Base-by-base conservation (phyloP, 1,140 invertebrate species). In the Caenorhabditis remanei region DNA sequence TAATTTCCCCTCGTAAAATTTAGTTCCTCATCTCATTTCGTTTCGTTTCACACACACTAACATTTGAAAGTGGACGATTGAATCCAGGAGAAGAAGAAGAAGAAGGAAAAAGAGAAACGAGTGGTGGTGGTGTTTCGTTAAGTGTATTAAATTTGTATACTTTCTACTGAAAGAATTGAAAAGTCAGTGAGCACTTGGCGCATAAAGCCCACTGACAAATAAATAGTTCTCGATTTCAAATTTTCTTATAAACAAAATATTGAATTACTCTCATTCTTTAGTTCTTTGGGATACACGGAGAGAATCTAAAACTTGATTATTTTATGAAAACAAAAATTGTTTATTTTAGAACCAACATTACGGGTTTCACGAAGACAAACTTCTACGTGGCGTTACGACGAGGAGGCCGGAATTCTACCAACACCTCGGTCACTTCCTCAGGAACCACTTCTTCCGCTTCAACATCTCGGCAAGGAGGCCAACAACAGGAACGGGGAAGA, bases 161-260 rank as follows among this genome's bases (percentile, higher is more conserved):
- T 79, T 79, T 71, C 24, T 79, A 21, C 8, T 46, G 32, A 53
- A 53, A n/a, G n/a, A 5, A 7, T 9, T 6, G 65, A 50, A 53
- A 50, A 19, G 14, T 53, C 9, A 13, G 46, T 24, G 40, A 11
- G 40, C 71, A 79, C n/a, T 79, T 71, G 67, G 67, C 67, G 40
- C 67, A 40, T 19, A 79, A 79, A 53, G 71, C 71, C 41, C 46
- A 79, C 46, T 24, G 71, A 50, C 71, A 79, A 79, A 79, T 79
- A 79, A 79, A 79, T 79, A 79, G 71, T 79, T 79, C 71, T 79
- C 71, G 9, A 79, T 79, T 79, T 79, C 71, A 71, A 65, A 71
- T 19, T 79, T 50, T 79, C 46, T 9, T 24, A 79, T 79, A 79
- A 79, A 79, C 71, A 79, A 79, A 79, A 79, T 79, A 79, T 79